Evolutionary conservation across 2,888 invertebrate species (phyloP).

Genomic region (Cantharis flavilabris): DNA sequence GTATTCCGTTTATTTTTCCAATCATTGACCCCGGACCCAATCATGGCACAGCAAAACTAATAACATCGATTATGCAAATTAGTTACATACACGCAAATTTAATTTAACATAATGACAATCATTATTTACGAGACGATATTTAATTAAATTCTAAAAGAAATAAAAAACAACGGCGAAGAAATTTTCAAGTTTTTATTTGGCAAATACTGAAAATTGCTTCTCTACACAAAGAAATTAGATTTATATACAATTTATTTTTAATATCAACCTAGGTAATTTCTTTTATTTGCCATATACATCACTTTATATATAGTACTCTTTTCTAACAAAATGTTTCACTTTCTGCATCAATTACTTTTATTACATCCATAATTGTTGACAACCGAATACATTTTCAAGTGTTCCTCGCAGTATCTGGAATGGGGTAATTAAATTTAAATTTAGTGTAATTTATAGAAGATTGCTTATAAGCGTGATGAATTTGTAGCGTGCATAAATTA

Average conservation of each 20-base stretch:
- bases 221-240: slow-evolving; percentile 1
- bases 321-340: neutral
- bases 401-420: neutral
- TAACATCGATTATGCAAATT: neutral
- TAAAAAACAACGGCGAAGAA: neutral
- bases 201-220: neutral
- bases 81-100: neutral
- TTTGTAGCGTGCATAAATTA: neutral
- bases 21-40: neutral
- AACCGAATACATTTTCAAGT: neutral
- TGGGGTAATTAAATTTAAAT: neutral
- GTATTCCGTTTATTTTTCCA: slow-evolving; percentile 4
- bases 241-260: slow-evolving; percentile 1
- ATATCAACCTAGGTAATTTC: neutral
- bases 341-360: neutral
- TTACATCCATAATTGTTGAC: neutral
- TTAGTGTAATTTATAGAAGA: neutral
- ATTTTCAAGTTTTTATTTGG: neutral
- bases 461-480: neutral
- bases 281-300: neutral
- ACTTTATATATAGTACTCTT: neutral
- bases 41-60: neutral
- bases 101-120: neutral
- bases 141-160: neutral
- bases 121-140: neutral